Conservation (phyloP, 2,797 vertebrate species). For the Amblyraja radiata region DNA sequence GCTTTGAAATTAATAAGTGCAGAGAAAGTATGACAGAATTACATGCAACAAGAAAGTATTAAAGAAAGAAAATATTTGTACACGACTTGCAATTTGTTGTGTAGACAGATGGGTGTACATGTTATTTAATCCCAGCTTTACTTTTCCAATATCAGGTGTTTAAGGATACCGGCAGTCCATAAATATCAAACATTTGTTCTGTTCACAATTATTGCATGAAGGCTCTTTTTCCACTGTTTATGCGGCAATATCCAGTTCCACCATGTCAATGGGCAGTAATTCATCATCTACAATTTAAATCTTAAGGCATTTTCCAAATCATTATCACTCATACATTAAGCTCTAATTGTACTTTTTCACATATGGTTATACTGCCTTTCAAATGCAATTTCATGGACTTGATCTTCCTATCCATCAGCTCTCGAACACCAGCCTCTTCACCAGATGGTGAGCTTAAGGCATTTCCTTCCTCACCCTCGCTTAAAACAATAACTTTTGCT, state of each 20-base stretch:
- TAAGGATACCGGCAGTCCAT: neutral
- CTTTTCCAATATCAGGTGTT: neutral
- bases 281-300: neutral
- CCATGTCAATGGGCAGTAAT: neutral
- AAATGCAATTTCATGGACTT: neutral
- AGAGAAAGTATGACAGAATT: neutral
- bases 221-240: neutral
- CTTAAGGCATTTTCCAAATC: neutral
- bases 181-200: neutral
- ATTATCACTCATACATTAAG: neutral
- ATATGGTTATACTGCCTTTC: neutral
- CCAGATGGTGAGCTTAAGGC: slow-evolving; percentile 16
- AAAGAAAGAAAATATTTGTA: neutral
- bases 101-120: no score
- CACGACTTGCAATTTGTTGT: neutral
- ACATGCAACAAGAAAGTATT: neutral
- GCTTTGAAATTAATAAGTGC: neutral
- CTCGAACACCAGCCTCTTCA: neutral
- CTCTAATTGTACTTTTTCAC: neutral
- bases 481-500: neutral
- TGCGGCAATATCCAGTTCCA: neutral
- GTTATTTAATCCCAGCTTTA: no score
- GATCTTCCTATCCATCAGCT: neutral
- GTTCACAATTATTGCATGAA: neutral
- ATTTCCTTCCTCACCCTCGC: neutral